These are phyloP conservation scores for Psilanteris sp. DNA, from an alignment of 1,140 invertebrate species.

Conservation along the genomic window DNA sequence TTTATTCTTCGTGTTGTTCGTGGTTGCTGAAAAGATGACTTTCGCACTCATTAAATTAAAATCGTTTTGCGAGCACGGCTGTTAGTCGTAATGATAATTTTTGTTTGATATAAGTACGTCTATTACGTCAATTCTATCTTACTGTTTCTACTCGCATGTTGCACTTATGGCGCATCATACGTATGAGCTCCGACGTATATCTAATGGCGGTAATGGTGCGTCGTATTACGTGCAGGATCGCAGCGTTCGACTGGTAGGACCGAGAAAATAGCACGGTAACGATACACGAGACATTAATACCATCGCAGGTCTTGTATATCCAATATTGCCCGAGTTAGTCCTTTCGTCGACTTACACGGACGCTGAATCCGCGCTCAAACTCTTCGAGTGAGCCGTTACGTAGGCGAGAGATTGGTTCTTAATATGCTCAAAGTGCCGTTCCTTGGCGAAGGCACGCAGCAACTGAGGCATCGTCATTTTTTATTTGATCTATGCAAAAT, in stretches of 20 bases:
- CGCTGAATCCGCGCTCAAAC: slow-evolving; percentile 31
- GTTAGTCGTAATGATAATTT: slow-evolving; percentile 20
- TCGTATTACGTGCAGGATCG: slow-evolving; percentile 47
- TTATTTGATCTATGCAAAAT: too few species aligned
- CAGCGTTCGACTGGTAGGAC: slow-evolving; percentile 16
- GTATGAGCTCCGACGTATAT: slow-evolving; percentile 26
- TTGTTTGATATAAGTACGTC: slow-evolving; percentile 23
- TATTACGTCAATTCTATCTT: slow-evolving; percentile 36
- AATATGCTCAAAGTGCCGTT: slow-evolving; percentile 58
- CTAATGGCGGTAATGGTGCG: slow-evolving; percentile 51
- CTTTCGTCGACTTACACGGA: slow-evolving; percentile 44
- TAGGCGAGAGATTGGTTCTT: slow-evolving; percentile 56
- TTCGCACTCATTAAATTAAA: slow-evolving; percentile 5
- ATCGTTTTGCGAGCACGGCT: slow-evolving; percentile 14
- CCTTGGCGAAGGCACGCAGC: slow-evolving; percentile 28
- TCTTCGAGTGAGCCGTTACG: slow-evolving; percentile 42
- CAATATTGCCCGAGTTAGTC: slow-evolving; percentile 33
- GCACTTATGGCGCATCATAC: slow-evolving; percentile 23
- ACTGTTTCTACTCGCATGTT: slow-evolving; percentile 24
- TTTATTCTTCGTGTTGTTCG: too few species aligned
- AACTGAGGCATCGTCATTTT: slow-evolving; percentile 31
- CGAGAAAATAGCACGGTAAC: slow-evolving; percentile 50
- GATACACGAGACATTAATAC: slow-evolving; percentile 46
- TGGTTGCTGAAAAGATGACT: too few species aligned
- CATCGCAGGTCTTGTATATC: slow-evolving; percentile 23